Percentiles rank a stretch among this genome's conserved stretches.
These are phyloP conservation scores for Stomorhina lunata DNA, from an alignment of 2,888 invertebrate genomes.

Conservation along the genomic window DNA sequence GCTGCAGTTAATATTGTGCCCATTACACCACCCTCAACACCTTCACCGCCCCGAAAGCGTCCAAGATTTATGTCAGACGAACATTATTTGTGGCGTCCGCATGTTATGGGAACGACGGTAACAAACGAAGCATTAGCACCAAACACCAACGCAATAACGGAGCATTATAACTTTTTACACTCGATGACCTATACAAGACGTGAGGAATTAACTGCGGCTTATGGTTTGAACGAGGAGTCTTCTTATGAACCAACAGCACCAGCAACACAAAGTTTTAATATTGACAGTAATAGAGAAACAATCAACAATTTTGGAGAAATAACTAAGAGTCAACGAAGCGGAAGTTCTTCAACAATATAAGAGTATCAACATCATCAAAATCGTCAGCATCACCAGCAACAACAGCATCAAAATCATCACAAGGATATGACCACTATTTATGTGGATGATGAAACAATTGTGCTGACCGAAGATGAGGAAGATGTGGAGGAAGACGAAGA, in stretches of 20 bases:
- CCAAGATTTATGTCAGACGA: conserved; percentile 75
- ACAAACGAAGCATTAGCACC: conserved; percentile 24
- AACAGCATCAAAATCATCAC: no score
- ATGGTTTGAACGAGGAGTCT: conserved; percentile 20
- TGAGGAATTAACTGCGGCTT: conserved; percentile 41
- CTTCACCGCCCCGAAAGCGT: conserved; percentile 79
- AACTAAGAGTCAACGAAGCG: conserved; percentile 74
- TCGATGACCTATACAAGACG: conserved; percentile 63
- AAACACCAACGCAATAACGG: conserved; percentile 19
- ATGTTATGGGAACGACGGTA: conserved; percentile 68
- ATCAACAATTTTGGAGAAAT: conserved; percentile 73
- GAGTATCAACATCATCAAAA: conserved; percentile 50
- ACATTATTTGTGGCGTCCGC: conserved; percentile 77
- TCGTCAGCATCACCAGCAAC: conserved; percentile 44
- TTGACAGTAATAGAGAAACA: conserved; percentile 48
- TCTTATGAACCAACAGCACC: conserved; percentile 12
- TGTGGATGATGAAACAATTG: conserved; percentile 78
- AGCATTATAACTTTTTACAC: conserved; percentile 49
- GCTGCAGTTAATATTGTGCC: conserved; percentile 75
- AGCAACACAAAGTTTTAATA: conserved; percentile 51
- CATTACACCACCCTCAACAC: conserved; percentile 80
- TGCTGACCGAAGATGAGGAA: conserved; percentile 79
- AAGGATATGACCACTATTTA: conserved; percentile 68
- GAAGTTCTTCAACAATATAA: conserved; percentile 67
- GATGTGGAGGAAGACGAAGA: conserved; percentile 68